Evolutionary conservation across 2,888 invertebrate genomes (phyloP), one percentile per base, ranked within the genome.

Genomic region (Opisthograptis luteolata): DNA sequence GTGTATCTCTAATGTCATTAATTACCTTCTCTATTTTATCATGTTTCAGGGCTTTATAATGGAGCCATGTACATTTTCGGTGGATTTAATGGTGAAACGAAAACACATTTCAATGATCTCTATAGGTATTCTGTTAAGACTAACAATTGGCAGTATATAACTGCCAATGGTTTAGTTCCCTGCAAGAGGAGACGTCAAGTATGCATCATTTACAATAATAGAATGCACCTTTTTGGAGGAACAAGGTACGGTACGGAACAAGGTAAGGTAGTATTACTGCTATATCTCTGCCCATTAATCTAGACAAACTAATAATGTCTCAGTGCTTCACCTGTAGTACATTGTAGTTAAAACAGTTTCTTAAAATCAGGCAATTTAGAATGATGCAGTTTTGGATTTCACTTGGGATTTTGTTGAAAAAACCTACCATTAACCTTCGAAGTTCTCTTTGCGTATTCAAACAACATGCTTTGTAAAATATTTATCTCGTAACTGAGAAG

Each of bases 211-310:
- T 92, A 95, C 64, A 93, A 92, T 8, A 92, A 94, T 60, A 92
- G 93, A 71, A 92, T 97, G 64, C 97, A 94, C 80, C 86, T 98
- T 45, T 98, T 98, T 89, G 98, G 98, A 34, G 98, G 98, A 27
- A 97, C 97, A 45, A 97, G 96, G 95, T 96, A 81, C 71, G n/a
- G n/a, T n/a, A n/a, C n/a, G n/a, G n/a, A n/a, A n/a, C n/a, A n/a
- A n/a, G n/a, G n/a, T n/a, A n/a, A n/a, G n/a, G n/a, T n/a, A n/a
- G n/a, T n/a, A n/a, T n/a, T n/a, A n/a, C n/a, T n/a, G n/a, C n/a
- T n/a, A n/a, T n/a, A n/a, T n/a, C n/a, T n/a, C n/a, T n/a, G n/a
- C n/a, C n/a, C n/a, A n/a, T n/a, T n/a, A n/a, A n/a, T n/a, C n/a
- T n/a, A n/a, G n/a, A n/a, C n/a, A n/a, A n/a, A n/a, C n/a, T n/a